These are phyloP conservation scores for Tromatobia lineatoria DNA, from an alignment of 2,888 invertebrate genomes.

Conservation along the genomic window DNA sequence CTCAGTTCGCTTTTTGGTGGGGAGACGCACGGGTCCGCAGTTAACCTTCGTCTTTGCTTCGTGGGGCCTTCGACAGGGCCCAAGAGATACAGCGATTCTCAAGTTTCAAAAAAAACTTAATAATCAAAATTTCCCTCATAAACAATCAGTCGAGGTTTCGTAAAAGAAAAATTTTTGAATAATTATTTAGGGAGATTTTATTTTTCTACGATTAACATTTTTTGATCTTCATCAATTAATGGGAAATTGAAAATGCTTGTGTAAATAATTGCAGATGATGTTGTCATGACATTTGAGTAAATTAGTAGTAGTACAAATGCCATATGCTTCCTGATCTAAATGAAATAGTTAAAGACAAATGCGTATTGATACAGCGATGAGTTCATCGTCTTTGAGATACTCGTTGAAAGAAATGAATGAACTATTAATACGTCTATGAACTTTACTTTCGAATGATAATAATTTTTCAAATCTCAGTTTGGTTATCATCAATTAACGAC, in stretches of 20 bases:
- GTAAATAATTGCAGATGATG: neutral
- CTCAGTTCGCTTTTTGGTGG: conserved; percentile 76
- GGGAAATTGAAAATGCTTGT: neutral
- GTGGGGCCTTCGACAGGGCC: conserved; percentile 61
- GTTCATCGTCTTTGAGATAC: too few relatives aligned
- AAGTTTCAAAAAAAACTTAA: conserved; percentile 17
- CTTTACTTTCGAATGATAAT: too few relatives aligned
- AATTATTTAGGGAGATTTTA: neutral
- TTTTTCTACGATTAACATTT: neutral
- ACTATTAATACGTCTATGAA: too few relatives aligned
- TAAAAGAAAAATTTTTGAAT: neutral
- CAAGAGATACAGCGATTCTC: conserved; percentile 62
- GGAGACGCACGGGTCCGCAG: conserved; percentile 74
- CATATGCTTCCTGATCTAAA: too few relatives aligned
- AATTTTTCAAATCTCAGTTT: too few relatives aligned
- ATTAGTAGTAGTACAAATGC: too few relatives aligned
- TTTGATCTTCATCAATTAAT: neutral
- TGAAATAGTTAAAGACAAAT: too few relatives aligned
- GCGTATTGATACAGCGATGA: too few relatives aligned
- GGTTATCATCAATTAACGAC: too few relatives aligned
- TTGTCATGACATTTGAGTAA: too few relatives aligned
- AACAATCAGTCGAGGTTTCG: neutral
- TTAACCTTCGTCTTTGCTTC: conserved; percentile 77
- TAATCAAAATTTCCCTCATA: neutral
- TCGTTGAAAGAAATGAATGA: too few relatives aligned